phyloP scores from a whole-genome alignment of 2,113 vertebrate species.

The Garra rufa region DNA sequence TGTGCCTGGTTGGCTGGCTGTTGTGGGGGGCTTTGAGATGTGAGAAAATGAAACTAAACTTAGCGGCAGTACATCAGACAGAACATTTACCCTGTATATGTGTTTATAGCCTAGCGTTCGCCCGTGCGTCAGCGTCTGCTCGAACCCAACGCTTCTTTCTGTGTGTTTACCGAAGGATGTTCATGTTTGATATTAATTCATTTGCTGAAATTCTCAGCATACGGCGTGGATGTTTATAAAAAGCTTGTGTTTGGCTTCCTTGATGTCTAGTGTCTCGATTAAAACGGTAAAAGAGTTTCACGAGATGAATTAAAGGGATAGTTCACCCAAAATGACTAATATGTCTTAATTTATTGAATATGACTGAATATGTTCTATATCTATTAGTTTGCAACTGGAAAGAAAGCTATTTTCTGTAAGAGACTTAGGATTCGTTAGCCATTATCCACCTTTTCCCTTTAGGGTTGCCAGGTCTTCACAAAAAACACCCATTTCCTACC shows the following conservation, averaged over 20 bases:
- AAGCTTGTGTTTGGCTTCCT: neutral
- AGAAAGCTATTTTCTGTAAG: neutral
- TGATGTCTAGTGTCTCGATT: neutral
- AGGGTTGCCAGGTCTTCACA: too few species aligned
- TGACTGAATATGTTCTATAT: too few species aligned
- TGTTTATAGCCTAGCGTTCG: neutral
- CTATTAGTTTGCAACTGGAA: too few species aligned
- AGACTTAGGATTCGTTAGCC: too few species aligned
- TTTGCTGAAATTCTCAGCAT: neutral
- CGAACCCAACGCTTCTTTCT: neutral
- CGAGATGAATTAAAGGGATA: neutral
- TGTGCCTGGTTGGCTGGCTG: conserved; percentile 66
- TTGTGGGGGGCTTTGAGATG: conserved; percentile 55
- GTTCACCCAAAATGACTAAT: neutral
- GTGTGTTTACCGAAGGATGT: conserved; percentile 13
- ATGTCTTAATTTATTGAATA: too few species aligned
- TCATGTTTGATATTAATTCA: conserved; percentile 4
- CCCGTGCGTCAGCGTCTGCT: neutral
- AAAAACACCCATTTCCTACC: too few species aligned
- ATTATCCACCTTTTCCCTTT: too few species aligned
- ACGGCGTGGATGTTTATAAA: neutral
- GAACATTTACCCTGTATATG: neutral
- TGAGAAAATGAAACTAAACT: conserved; percentile 68
- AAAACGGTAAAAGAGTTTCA: too few species aligned
- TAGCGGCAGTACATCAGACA: conserved; percentile 54